Evolutionary conservation across 2,797 vertebrate species (phyloP), one percentile per base, ranked within the genome.

Genomic region (Bradypodion ventrale): DNA sequence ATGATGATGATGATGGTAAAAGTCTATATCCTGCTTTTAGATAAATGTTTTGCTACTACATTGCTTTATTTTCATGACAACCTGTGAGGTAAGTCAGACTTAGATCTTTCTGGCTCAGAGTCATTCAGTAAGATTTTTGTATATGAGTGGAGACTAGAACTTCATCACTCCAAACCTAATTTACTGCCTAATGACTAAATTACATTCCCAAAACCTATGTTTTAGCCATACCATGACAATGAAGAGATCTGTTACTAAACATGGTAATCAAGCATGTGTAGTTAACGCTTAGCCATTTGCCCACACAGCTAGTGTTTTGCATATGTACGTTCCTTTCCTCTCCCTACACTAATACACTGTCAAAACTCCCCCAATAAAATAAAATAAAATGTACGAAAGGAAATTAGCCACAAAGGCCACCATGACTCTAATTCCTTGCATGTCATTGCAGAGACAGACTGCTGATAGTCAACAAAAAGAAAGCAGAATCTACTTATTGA

Each of bases 391-490:
- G n/a, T 19, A 87, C 62, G 37, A 25, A 59, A 75, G 52, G 62
- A 86, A 89, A 56, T 89, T 76, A 66, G 3, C 62, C 63, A 83
- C 83, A 56, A 35, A 46, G 77, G 75, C 9, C 9, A 19, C 60
- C 52, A 25, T 76, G 29, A 25, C 76, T 52, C 62, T 65, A 87
- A 85, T 73, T 19, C 78, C 83, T 89, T 2, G 25, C 1, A 1
- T 23, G 27, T 56, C 46, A 85, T 9, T 19, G 32, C 27, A 66
- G 62, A 46, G 82, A 72, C 27, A 5, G 7, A 56, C 72, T 16
- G 9, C 16, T 74, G 3, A 65, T 80, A 75, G 79, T 49, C 90
- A 89, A 60, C n/a, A 32, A 80, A 84, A 76, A 89, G 23, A n/a
- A 88, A 77, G 42, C 9, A 15, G 19, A 68, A 42, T 46, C 42